A percentile compares a stretch with the other conserved stretches of the same genome.
Conservation (phyloP, 2,113 vertebrate genomes). For the Ptychochromis oligacanthus region DNA sequence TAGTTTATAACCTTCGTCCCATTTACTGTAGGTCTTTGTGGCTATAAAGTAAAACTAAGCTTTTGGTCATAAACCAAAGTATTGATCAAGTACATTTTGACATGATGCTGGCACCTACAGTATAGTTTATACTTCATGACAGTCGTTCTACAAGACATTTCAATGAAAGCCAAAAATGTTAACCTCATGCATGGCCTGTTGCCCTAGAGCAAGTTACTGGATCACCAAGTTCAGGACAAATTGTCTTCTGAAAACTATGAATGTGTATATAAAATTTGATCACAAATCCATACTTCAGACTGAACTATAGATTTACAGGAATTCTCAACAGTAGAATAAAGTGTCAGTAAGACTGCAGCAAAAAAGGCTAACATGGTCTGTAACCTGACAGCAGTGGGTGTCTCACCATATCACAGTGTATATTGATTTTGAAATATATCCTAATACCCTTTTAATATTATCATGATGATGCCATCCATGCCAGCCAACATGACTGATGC, state of each 20-base stretch:
- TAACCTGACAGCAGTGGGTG: neutral
- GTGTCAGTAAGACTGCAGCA: neutral
- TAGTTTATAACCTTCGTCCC: neutral
- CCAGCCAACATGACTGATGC: neutral
- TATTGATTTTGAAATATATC: neutral
- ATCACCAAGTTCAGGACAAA: neutral
- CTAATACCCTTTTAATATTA: neutral
- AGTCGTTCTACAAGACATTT: neutral
- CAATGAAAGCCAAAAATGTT: neutral
- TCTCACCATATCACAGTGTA: neutral
- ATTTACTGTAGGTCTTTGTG: neutral
- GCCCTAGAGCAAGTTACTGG: neutral
- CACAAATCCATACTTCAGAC: neutral
- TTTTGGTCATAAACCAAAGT: neutral
- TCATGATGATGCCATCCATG: neutral
- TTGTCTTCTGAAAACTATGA: neutral
- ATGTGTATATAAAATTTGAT: neutral
- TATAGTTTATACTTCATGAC: neutral
- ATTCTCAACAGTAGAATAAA: neutral
- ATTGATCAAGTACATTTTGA: neutral
- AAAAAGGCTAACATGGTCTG: neutral
- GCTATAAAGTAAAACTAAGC: neutral
- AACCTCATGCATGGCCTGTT: accelerated
- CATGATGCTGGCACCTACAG: neutral
- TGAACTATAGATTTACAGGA: neutral